Evolutionary conservation across 92 coral and sea anemone genomes (phyloP).

Genomic region (Zoanthus sociatus): DNA sequence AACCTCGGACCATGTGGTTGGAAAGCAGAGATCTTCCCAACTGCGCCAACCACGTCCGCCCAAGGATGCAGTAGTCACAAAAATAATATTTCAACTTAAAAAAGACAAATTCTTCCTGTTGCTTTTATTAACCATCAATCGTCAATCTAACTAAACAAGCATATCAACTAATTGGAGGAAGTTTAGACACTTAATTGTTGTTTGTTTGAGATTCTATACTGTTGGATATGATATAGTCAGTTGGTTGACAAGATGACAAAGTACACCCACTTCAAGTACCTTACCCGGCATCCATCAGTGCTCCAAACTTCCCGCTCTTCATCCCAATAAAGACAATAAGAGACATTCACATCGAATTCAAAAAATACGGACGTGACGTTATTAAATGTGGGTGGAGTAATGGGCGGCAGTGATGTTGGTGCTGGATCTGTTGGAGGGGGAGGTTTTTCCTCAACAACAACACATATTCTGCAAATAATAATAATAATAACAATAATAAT

Average conservation of each 20-base stretch:
- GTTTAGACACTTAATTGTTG: too few species aligned
- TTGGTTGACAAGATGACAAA: background rate
- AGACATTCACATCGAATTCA: slow-evolving; percentile 66
- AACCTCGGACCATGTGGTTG: too few species aligned
- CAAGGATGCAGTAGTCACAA: too few species aligned
- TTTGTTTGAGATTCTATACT: too few species aligned
- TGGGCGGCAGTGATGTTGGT: slow-evolving; percentile 35
- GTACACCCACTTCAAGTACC: background rate
- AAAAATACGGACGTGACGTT: slow-evolving; percentile 55
- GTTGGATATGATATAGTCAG: too few species aligned
- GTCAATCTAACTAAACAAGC: too few species aligned
- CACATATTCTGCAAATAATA: slow-evolving; percentile 29
- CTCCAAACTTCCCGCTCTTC: slow-evolving; percentile 76
- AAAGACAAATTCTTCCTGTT: too few species aligned
- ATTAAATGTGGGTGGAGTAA: slow-evolving; percentile 50
- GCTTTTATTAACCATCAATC: too few species aligned
- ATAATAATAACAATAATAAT: background rate
- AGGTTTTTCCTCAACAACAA: slow-evolving; percentile 62
- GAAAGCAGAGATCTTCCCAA: too few species aligned
- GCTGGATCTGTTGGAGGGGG: slow-evolving; percentile 67
- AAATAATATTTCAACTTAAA: too few species aligned
- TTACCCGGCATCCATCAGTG: slow-evolving; percentile 88
- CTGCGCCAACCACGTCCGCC: too few species aligned
- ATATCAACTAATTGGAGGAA: too few species aligned
- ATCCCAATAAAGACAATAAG: slow-evolving; percentile 80